A percentile compares a stretch with the other conserved stretches of the same genome.
Conservation (phyloP, 2,888 invertebrate species). For the Meiosimyza decipiens region DNA sequence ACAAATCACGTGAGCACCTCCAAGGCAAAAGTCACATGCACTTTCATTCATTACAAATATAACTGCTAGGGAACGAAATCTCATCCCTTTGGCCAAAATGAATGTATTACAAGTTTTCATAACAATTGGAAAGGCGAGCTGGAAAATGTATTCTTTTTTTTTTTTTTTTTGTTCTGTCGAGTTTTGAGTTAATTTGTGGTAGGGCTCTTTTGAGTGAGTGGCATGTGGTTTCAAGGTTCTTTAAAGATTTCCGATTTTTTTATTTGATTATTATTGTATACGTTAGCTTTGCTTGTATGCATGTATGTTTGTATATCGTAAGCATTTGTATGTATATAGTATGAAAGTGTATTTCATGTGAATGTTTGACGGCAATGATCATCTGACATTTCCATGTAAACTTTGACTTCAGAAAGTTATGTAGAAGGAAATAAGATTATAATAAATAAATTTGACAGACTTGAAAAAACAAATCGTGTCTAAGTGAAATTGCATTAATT, state of each 20-base stretch:
- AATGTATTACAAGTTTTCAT: neutral
- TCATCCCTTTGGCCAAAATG: neutral
- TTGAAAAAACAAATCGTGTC: too few relatives aligned
- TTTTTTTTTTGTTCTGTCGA: too few relatives aligned
- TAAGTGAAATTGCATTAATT: too few relatives aligned
- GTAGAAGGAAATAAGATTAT: too few relatives aligned
- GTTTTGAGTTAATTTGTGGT: slow-evolving; percentile 14
- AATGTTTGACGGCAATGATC: neutral
- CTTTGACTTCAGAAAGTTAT: neutral
- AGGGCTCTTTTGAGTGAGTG: slow-evolving; percentile 1
- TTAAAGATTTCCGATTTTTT: slow-evolving; percentile 16
- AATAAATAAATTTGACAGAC: too few relatives aligned
- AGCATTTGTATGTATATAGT: neutral
- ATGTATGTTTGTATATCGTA: neutral
- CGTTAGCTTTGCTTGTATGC: neutral
- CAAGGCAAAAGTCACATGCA: slow-evolving; percentile 21
- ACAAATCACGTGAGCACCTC: slow-evolving; percentile 4
- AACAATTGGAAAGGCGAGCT: slow-evolving; percentile 1
- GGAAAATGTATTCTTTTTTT: neutral
- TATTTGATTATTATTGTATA: slow-evolving; percentile 5
- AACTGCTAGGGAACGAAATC: neutral
- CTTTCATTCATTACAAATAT: slow-evolving; percentile 29
- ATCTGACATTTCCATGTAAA: slow-evolving; percentile 15
- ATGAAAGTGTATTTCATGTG: neutral
- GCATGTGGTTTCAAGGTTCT: slow-evolving; percentile 18